A percentile compares a stretch with the other conserved stretches of the same genome.
Conservation (phyloP, 53 echinoderm and acorn worm genomes). For the Apostichopus leukothele region DNA sequence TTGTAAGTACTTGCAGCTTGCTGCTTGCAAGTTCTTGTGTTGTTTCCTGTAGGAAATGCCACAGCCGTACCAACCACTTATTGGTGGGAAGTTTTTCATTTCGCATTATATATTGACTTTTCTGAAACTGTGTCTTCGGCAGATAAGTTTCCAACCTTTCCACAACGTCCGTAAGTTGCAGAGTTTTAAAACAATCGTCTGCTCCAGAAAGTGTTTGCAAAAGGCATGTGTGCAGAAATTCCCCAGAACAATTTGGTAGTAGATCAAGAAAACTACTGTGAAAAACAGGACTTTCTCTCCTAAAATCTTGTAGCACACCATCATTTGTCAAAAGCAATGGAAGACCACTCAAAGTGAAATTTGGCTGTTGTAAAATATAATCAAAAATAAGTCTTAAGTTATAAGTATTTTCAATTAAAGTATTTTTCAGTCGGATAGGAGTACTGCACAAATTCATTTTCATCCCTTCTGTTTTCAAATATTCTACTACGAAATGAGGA, state of each 20-base stretch:
- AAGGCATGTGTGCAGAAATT: background rate
- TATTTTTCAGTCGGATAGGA: background rate
- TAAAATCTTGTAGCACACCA: background rate
- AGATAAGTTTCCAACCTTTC: conserved; percentile 1
- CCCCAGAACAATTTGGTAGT: conserved; percentile 13
- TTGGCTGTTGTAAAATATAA: background rate
- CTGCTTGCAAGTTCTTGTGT: background rate
- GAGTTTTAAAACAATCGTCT: background rate
- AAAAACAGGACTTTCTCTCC: background rate
- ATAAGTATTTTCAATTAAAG: background rate
- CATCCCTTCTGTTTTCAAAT: background rate
- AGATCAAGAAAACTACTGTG: conserved; percentile 5
- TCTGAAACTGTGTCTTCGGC: background rate
- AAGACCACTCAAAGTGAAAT: background rate
- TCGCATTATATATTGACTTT: background rate
- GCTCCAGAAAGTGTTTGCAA: background rate
- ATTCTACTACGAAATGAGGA: background rate
- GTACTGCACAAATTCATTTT: background rate
- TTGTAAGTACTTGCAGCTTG: no score
- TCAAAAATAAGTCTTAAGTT: background rate
- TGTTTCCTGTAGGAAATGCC: background rate
- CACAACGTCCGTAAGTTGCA: conserved; percentile 4
- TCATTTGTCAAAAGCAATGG: conserved; percentile 29
- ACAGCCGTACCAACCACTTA: background rate
- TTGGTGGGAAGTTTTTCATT: background rate